phyloP scores from a whole-genome alignment of 2,797 vertebrate genomes.

The Scarus forsteni region DNA sequence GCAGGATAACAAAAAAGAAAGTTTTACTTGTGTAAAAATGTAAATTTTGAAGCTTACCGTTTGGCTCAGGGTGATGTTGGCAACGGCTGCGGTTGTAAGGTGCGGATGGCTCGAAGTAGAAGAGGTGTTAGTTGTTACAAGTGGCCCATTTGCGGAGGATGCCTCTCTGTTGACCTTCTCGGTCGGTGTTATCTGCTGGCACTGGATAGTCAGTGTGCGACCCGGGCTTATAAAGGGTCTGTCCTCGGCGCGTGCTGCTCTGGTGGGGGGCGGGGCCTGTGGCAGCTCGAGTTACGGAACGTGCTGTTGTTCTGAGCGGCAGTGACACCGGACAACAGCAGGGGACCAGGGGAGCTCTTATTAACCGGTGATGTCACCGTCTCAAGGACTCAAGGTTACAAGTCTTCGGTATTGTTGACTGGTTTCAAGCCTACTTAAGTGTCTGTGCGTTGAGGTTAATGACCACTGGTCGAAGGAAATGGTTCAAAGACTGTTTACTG shows the following conservation, averaged over 20 bases:
- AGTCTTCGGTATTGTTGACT: too few species aligned
- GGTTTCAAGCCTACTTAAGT: too few species aligned
- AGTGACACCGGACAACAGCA: slow-evolving; percentile 21
- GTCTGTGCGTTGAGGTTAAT: too few species aligned
- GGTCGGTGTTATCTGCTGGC: slow-evolving; percentile 3
- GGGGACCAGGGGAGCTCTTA: slow-evolving; percentile 19
- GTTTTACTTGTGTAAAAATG: too few species aligned
- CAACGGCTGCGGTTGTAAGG: slow-evolving; percentile 53
- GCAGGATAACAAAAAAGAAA: too few species aligned
- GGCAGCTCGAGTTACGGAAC: slow-evolving; percentile 27
- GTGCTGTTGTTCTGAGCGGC: slow-evolving; percentile 26
- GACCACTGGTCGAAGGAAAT: too few species aligned
- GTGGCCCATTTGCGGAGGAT: slow-evolving; percentile 79
- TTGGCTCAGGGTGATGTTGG: slow-evolving; percentile 32
- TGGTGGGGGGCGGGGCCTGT: slow-evolving; percentile 27
- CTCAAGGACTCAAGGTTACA: not conserved
- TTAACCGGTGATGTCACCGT: slow-evolving; percentile 4
- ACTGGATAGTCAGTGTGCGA: accelerated
- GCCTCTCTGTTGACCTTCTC: slow-evolving; percentile 16
- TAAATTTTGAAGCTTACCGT: slow-evolving; percentile 57
- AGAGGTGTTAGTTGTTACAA: slow-evolving; percentile 39
- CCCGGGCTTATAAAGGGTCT: slow-evolving; percentile 58
- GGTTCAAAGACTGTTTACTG: too few species aligned
- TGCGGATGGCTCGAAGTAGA: slow-evolving; percentile 61
- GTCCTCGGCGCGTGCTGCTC: not conserved